Evolutionary conservation across 2,797 vertebrate genomes (phyloP), one percentile per base, ranked within the genome.

Genomic region (Kryptolebias ocellatus): DNA sequence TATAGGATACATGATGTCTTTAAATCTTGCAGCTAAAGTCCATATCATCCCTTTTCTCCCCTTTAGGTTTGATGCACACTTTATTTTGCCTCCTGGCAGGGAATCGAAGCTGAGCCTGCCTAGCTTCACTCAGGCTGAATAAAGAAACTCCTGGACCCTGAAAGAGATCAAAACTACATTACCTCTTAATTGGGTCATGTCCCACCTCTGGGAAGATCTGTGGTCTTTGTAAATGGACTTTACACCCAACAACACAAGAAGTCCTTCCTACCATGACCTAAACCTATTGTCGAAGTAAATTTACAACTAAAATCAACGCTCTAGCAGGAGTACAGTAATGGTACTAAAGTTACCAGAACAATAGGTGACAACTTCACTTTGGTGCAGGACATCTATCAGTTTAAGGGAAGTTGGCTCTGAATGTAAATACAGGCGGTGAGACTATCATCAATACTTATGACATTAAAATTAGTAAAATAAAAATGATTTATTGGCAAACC

Each of bases 11-110:
- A 63, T 34, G 37, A 58, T 71, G 53, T 24, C 66, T 42, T 29
- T 53, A 62, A 45, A 76, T n/a, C 28, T 71, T 63, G 67, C 49
- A 74, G 78, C 74, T 70, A 42, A n/a, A 64, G 44, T 34, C 31
- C 31, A 34, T 9, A 5, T 34, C 31, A 34, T 5, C 20, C 20
- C 31, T 34, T 34, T 34, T 34, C 31, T 34, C 31, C 8, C 31
- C 31, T 34, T 34, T 34, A 34, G 5, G 5, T 24, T 1, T 24
- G 20, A 24, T 24, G 20, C 9, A 9, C 31, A 34, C 31, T 34
- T 34, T 34, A 34, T 34, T 34, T 34, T 34, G 31, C 31, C 5
- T 34, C 20, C 31, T 34, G 31, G 31, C 9, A 34, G 31, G 9
- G 31, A 34, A 34, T 34, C 9, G 5, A 34, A 7, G 31, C 5